phyloP scores from a whole-genome alignment of 2,113 vertebrate species.

The Arvicanthis niloticus region DNA sequence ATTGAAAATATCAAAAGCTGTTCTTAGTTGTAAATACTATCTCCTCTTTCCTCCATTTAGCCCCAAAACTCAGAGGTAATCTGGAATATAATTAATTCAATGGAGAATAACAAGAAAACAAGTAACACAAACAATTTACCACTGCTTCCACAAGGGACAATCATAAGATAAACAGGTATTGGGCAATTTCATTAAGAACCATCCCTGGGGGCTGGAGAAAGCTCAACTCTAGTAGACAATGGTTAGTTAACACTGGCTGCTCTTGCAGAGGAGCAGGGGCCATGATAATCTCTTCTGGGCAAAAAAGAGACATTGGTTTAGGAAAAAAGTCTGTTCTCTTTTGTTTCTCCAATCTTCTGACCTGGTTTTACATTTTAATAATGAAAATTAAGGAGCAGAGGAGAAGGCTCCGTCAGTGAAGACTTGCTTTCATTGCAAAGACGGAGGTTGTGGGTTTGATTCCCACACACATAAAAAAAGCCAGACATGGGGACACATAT shows the following conservation, averaged over 20 bases:
- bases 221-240: neutral
- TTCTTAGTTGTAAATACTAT: neutral
- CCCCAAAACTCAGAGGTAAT: neutral
- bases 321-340: neutral
- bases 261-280: neutral
- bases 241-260: neutral
- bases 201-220: neutral
- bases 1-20: neutral
- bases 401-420: neutral
- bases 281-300: neutral
- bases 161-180: neutral
- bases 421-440: neutral
- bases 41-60: neutral
- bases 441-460: neutral
- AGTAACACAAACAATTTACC: neutral
- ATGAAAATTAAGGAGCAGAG: neutral
- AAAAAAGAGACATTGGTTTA: neutral
- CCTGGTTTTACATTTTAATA: neutral
- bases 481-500: neutral
- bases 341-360: neutral
- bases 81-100: constrained; percentile 4
- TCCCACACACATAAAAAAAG: neutral
- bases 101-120: neutral
- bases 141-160: neutral
- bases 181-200: neutral